Evolutionary conservation across 2,113 vertebrate genomes (phyloP).

Genomic region (Morone saxatilis): DNA sequence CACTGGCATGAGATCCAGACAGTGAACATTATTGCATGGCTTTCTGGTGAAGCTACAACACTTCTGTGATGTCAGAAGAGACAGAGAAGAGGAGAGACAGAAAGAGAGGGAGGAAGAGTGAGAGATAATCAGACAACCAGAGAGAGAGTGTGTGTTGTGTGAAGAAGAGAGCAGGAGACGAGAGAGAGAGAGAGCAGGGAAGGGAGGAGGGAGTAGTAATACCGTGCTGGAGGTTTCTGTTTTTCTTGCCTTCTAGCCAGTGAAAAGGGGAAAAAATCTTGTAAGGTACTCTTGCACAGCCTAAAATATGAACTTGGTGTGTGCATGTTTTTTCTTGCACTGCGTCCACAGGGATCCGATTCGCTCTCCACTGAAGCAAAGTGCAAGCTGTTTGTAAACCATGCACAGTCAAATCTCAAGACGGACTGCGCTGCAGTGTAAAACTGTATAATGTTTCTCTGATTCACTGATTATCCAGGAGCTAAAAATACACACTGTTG

Average conservation of each 20-base stretch:
- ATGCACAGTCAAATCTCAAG: conserved; percentile 31
- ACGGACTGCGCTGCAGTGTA: conserved; percentile 44
- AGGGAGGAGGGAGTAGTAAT: conserved; percentile 14
- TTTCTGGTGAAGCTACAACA: conserved; percentile 44
- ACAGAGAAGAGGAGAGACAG: conserved; percentile 5
- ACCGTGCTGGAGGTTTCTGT: conserved; percentile 43
- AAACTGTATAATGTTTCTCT: conserved; percentile 63
- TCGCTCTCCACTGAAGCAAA: conserved; percentile 57
- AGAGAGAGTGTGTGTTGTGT: not conserved
- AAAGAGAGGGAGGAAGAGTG: not conserved
- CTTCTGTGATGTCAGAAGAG: conserved; percentile 57
- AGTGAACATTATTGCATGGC: conserved; percentile 44
- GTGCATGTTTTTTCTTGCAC: conserved; percentile 49
- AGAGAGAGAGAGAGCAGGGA: not conserved
- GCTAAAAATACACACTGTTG: conserved; percentile 60
- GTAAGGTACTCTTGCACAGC: conserved; percentile 34
- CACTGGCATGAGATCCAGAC: conserved; percentile 54
- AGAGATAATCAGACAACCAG: conserved; percentile 6
- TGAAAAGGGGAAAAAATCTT: conserved; percentile 18
- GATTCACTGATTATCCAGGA: conserved; percentile 67
- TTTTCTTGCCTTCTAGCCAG: conserved; percentile 52
- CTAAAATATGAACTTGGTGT: conserved; percentile 63
- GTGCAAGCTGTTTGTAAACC: conserved; percentile 61
- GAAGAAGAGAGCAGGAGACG: not conserved
- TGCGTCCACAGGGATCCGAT: conserved; percentile 51